Percentiles rank a stretch among this genome's conserved stretches.
These are phyloP conservation scores for Epirrhoe alternata DNA, from an alignment of 2,888 invertebrate genomes.

Conservation along the genomic window DNA sequence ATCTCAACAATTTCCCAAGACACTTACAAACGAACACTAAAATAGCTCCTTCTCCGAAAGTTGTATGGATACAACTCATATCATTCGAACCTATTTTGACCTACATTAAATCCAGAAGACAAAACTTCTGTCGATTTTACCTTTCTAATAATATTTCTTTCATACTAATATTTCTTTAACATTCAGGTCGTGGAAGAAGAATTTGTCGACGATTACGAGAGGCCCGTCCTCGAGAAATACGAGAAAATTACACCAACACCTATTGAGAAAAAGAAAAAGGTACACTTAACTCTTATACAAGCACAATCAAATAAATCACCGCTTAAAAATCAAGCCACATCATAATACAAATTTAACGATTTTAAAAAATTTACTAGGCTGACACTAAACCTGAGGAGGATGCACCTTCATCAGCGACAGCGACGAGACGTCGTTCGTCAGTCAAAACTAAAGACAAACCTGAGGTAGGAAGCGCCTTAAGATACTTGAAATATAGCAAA, in stretches of 20 bases:
- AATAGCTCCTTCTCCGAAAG: slow-evolving; percentile 6
- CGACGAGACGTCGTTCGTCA: slow-evolving; percentile 69
- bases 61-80: slow-evolving; percentile 22
- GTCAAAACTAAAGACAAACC: slow-evolving; percentile 78
- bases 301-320: not conserved
- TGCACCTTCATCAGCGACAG: slow-evolving; percentile 68
- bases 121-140: slow-evolving; percentile 33
- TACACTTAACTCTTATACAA: slow-evolving; percentile 49
- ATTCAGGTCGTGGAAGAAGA: slow-evolving; percentile 77
- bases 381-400: slow-evolving; percentile 67
- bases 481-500: slow-evolving; percentile 21
- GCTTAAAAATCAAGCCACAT: not conserved
- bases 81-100: slow-evolving; percentile 11
- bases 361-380: slow-evolving; percentile 55
- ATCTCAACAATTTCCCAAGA: not conserved
- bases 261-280: slow-evolving; percentile 81
- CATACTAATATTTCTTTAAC: slow-evolving; percentile 49
- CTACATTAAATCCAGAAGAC: slow-evolving; percentile 35
- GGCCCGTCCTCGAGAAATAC: slow-evolving; percentile 89
- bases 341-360: not conserved
- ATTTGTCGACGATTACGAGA: slow-evolving; percentile 89
- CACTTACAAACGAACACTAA: slow-evolving; percentile 7
- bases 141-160: slow-evolving; percentile 23
- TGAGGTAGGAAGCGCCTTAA: slow-evolving; percentile 60
- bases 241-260: slow-evolving; percentile 85